Evolutionary conservation across 2,797 vertebrate genomes (phyloP).

Genomic region (Gadopsis marmoratus): DNA sequence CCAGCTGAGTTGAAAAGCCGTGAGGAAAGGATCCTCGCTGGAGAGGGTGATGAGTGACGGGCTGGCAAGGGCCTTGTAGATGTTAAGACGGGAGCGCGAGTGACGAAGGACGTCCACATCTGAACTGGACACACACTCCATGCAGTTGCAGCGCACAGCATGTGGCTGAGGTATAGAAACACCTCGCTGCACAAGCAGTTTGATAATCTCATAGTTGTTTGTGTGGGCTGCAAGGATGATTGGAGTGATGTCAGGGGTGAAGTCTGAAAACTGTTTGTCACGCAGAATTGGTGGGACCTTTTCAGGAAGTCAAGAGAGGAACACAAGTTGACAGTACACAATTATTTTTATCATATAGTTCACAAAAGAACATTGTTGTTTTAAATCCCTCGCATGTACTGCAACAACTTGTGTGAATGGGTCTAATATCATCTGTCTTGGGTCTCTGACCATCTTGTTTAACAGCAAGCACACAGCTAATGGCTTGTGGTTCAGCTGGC

Average conservation of each 20-base stretch:
- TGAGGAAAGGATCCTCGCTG: constrained; percentile 98
- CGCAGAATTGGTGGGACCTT: constrained; percentile 94
- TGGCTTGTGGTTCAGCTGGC: constrained; percentile 67
- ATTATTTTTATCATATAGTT: constrained; percentile 7
- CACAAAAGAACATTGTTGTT: constrained; percentile 17
- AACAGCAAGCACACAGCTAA: constrained; percentile 59
- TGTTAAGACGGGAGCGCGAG: constrained; percentile 95
- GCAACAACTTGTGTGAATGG: constrained; percentile 17
- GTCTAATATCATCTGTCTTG: constrained; percentile 48
- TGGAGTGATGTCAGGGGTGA: constrained; percentile 97
- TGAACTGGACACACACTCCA: constrained; percentile 92
- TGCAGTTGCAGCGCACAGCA: constrained; percentile 94
- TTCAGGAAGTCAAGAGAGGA: constrained; percentile 16
- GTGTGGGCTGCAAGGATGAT: constrained; percentile 98
- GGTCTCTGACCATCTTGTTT: constrained; percentile 39
- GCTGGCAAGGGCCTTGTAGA: constrained; percentile 95
- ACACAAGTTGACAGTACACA: not conserved
- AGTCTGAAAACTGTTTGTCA: constrained; percentile 97
- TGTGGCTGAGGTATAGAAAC: constrained; percentile 96
- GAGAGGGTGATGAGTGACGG: constrained; percentile 94
- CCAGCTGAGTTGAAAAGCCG: constrained; percentile 97
- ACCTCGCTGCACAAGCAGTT: constrained; percentile 94
- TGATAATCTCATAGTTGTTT: constrained; percentile 98
- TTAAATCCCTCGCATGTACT: constrained; percentile 20
- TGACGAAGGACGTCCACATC: constrained; percentile 96